Evolutionary conservation across 2,888 invertebrate species (phyloP).

Genomic region (Odontocerum albicorne): DNA sequence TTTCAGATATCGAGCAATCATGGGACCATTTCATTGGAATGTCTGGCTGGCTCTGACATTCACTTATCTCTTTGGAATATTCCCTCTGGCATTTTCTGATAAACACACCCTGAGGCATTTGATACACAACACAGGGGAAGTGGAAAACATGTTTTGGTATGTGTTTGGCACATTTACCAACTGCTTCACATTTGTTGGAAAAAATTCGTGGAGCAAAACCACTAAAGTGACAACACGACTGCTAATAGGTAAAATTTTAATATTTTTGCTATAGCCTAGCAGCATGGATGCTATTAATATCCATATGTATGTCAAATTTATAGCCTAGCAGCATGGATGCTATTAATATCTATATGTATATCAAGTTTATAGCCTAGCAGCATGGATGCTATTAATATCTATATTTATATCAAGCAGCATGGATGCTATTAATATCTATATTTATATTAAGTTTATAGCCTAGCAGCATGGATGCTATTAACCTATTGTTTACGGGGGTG

Average conservation of each 20-base stretch:
- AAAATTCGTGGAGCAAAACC: constrained; percentile 70
- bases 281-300: not conserved
- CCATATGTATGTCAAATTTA: too few species aligned
- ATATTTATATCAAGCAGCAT: too few species aligned
- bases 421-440: not conserved
- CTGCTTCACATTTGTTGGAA: constrained; percentile 70
- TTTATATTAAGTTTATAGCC: too few species aligned
- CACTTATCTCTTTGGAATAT: constrained; percentile 71
- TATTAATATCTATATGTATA: not conserved
- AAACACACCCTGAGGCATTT: constrained; percentile 67
- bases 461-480: not conserved
- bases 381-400: not conserved
- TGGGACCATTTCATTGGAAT: constrained; percentile 81
- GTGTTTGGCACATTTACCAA: constrained; percentile 86
- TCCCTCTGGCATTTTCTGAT: constrained; percentile 75
- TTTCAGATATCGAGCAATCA: constrained; percentile 74
- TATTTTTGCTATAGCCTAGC: not conserved
- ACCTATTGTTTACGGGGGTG: too few species aligned
- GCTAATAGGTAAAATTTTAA: constrained; percentile 62
- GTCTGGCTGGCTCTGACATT: constrained; percentile 76
- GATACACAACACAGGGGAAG: constrained; percentile 67
- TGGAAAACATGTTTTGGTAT: constrained; percentile 87
- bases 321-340: not conserved
- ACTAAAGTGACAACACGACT: constrained; percentile 69
- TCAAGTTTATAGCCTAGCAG: not conserved